Base-by-base conservation (phyloP, 2,888 invertebrate species). In the Aphodius sticticus region DNA sequence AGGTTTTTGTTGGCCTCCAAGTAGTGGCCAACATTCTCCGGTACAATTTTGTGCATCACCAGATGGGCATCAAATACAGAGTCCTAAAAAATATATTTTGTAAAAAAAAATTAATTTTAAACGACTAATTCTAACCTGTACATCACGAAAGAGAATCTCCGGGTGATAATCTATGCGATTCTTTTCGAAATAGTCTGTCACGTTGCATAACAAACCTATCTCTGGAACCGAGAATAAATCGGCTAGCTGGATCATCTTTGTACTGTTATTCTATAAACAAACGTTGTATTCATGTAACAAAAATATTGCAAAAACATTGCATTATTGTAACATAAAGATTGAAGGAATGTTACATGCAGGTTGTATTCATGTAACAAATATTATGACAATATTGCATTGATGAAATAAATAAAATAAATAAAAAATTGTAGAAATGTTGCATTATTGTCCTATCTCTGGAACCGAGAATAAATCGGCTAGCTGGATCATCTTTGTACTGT, bases 221-320 rank as follows among this genome's bases (percentile, higher is more conserved):
- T 99, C 98, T 37, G 99, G 99, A 72, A 99, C 95, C 6, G 98
- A 98, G 90, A 99, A 99, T 78, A 99, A 90, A 91, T 99, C 99
- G 6, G 98, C 97, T 84, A 99, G 90, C 88, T 99, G 99, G 16
- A 97, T 94, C 97, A 99, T 97, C 89, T 94, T 94, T 1, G 93
- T 91, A 84, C 92, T 90, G 81, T 90, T 90, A 80, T 92, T 90
- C 92, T 93, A 90, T 83, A 88, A 88, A 77, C 4, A 74, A 77
- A 69, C 26, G 3, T 3, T 26, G 26, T 74, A 80, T 69, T 78
- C 81, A 70, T 76, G 70, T 76, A 78, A 79, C 77, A 78, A 69
- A 35, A 16, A 69, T 70, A 76, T 37, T 69, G 15, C n/a, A 77
- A 53, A 77, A 77, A 26, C 26, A 26, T 26, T 26, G 3, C 26